Conservation (phyloP, 2,888 invertebrate genomes). For the Nematopogon swammerdamellus region DNA sequence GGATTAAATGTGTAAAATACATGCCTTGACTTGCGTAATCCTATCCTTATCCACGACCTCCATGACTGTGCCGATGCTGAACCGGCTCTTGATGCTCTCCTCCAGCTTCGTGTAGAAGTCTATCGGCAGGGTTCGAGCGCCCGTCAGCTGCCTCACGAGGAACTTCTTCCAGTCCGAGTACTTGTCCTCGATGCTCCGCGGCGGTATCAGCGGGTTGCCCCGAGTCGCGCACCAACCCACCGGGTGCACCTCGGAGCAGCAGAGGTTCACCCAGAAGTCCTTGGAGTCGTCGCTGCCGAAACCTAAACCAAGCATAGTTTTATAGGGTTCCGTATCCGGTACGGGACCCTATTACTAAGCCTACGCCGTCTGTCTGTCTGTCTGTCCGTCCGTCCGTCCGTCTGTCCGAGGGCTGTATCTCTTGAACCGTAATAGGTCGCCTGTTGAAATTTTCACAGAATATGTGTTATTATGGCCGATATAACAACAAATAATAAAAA, state of each 20-base stretch:
- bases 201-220: conserved; percentile 93
- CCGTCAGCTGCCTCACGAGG: conserved; percentile 85
- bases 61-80: conserved; percentile 77
- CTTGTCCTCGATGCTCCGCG: conserved; percentile 88
- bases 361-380: too few species aligned
- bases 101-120: conserved; percentile 88
- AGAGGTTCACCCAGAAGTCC: conserved; percentile 97
- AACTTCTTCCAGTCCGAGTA: conserved; percentile 97
- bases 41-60: conserved; percentile 96
- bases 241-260: conserved; percentile 92
- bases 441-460: too few species aligned
- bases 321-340: too few species aligned
- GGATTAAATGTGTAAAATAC: too few species aligned
- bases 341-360: too few species aligned
- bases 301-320: conserved; percentile 30
- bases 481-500: too few species aligned
- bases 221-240: conserved; percentile 98
- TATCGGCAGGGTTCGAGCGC: conserved; percentile 91
- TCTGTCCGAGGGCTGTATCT: too few species aligned
- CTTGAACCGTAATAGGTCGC: too few species aligned
- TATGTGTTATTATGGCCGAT: too few species aligned
- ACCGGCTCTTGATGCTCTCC: conserved; percentile 80
- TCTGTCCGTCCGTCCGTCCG: too few species aligned
- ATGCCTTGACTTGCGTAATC: conserved; percentile 81
- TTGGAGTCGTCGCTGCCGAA: conserved; percentile 83